These are phyloP conservation scores for Cheiracanthium punctorium DNA, from an alignment of 2,888 invertebrate species.

Conservation along the genomic window DNA sequence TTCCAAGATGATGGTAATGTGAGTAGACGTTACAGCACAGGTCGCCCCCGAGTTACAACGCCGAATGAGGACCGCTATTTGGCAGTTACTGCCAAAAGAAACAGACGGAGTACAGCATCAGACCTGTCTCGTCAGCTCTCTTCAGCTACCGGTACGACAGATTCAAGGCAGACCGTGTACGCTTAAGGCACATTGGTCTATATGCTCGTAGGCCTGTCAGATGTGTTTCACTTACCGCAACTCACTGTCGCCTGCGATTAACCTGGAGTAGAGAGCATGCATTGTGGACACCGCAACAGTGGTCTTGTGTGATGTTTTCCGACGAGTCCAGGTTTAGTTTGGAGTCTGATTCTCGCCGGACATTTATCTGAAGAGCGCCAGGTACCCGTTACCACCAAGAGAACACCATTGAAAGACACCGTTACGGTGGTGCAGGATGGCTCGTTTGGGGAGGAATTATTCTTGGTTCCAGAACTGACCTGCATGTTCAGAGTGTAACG, in stretches of 20 bases:
- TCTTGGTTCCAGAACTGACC: not conserved
- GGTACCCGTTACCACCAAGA: conserved; percentile 18
- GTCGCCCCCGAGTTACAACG: conserved; percentile 17
- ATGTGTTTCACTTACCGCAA: conserved; percentile 20
- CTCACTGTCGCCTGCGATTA: conserved; percentile 19
- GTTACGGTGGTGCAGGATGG: conserved; percentile 11
- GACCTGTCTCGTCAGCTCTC: conserved; percentile 25
- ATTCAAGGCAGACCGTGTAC: conserved; percentile 24
- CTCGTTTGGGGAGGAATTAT: conserved; percentile 28
- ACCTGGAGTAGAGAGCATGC: not conserved
- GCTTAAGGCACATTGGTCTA: conserved; percentile 16
- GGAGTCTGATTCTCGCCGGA: conserved; percentile 1
- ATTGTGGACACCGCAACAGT: conserved; percentile 14
- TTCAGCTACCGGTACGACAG: conserved; percentile 20
- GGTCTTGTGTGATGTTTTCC: conserved; percentile 6
- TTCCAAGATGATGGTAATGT: conserved; percentile 25
- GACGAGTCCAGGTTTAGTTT: conserved; percentile 19
- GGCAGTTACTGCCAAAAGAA: conserved; percentile 23
- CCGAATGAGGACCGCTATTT: conserved; percentile 29
- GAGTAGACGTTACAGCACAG: conserved; percentile 19
- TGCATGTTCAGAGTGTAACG: conserved; percentile 22
- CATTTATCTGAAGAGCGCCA: conserved; percentile 5
- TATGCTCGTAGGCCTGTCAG: conserved; percentile 24
- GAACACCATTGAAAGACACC: conserved; percentile 10
- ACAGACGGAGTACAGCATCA: conserved; percentile 18